Conservation (phyloP, 2,113 vertebrate genomes). For the Phaethon lepturus region DNA sequence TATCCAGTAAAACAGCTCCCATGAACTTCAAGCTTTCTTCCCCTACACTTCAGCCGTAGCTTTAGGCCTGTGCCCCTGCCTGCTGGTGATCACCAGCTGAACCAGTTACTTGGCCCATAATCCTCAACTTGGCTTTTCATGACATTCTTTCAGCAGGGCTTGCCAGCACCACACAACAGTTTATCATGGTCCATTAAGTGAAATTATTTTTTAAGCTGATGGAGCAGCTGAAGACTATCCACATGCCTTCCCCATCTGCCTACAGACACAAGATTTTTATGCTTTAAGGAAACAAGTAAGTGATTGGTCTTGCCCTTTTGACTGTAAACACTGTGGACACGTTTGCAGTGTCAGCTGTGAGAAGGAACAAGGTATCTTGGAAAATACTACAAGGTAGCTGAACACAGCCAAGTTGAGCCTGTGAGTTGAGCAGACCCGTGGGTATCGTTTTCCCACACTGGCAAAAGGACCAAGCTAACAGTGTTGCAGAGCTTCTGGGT, state of each 20-base stretch:
- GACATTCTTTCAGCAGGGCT: neutral
- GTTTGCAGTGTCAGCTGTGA: neutral
- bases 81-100: neutral
- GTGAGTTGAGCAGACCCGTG: rapidly evolving
- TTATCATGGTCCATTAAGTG: neutral
- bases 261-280: neutral
- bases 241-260: neutral
- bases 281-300: neutral
- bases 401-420: neutral
- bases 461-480: neutral
- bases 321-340: neutral
- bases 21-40: neutral
- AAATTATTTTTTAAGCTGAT: neutral
- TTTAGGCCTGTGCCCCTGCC: neutral
- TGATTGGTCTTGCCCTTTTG: neutral
- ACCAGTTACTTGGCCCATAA: neutral
- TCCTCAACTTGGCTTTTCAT: neutral
- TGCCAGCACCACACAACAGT: neutral
- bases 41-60: neutral
- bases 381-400: neutral
- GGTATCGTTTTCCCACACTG: neutral
- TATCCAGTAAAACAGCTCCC: neutral
- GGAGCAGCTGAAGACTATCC: neutral
- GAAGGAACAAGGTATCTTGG: neutral
- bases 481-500: neutral